Base-by-base conservation (phyloP, 2,888 invertebrate genomes). In the Thecophora atra region DNA sequence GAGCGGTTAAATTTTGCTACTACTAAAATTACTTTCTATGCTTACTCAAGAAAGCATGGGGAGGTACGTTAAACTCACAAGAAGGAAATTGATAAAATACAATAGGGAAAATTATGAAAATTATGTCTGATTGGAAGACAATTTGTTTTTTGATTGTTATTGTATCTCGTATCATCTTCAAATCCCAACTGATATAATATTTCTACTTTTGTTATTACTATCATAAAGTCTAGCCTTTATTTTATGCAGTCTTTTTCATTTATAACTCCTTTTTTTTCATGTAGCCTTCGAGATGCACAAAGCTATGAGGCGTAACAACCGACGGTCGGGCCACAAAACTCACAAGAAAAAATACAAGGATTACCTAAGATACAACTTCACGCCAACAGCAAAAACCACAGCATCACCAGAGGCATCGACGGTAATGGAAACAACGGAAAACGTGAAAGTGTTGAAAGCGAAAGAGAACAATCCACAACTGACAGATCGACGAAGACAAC, bases 341-440 rank as follows among this genome's bases (percentile, higher is more conserved):
- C 84, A 85, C 76, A 85, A 85, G 78, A 85, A 85, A 76, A 82
- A 81, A 71, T 84, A 83, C 76, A 84, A 84, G 79, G 83, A 84
- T 76, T 84, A 81, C 72, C 73, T 84, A 44, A 80, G 73, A 19
- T 79, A 79, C 67, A 75, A 73, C 28, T 73, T 76, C 54, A 62
- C 58, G 19, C 24, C 67, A 26, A 71, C 73, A 37, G 72, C 51
- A 24, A 67, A 75, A 19, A 52, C 67, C 19, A 73, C 64, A 56
- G 62, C 73, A 52, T 19, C 42, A 51, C 11, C 13, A 56, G 51
- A 44, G 26, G 15, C 63, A 56, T 37, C 66, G 64, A 47, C 70
- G 26, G 54, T 56, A 47, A 6, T 52, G 21, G 4, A 51, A 13
- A 51, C 56, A 67, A 24, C 44, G 3, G 51, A 28, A 62, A 44